Evolutionary conservation across 2,113 vertebrate species (phyloP), one percentile per base, ranked within the genome.

Genomic region (Erythrocercus mccallii): DNA sequence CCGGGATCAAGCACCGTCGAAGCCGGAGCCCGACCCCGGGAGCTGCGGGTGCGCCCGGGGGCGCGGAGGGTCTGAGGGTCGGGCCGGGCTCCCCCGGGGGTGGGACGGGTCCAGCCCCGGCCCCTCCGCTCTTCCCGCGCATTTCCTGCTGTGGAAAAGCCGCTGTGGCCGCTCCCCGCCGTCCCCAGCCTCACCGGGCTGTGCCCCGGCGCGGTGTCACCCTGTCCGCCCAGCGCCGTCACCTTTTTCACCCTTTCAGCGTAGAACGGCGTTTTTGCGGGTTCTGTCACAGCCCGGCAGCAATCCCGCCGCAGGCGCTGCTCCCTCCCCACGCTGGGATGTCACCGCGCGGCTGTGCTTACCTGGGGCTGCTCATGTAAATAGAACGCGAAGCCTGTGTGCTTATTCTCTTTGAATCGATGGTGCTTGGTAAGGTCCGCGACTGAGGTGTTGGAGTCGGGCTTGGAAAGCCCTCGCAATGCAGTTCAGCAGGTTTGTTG

Each of bases 361-460:
- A 0, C 28, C 12, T 5, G 30, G 47, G 7, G 61, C 61, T 31
- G 61, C 70, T 31, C 47, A 0, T 42, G 70, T 13, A 5, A 27
- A 10, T 1, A 1, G 17, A 22, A 1, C 47, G 23, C 2, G 40
- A 9, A 45, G 31, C 47, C n/a, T 1, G 14, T 7, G 38, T 2
- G 45, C 12, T 18, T 3, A 0, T 3, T 25, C 10, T 25, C 9
- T 37, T 14, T 8, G 27, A 28, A 12, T 73, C 12, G 2, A 0
- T 10, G 48, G 4, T 22, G 56, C 28, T n/a, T 28, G 2, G 2
- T 17, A 25, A 22, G 14, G 4, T 6, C 2, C 18, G 30, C 3
- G 2, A 6, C 15, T 6, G 2, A 31, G 47, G 53, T 15, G 30
- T 7, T 31, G 78, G 68, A 35, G 28, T 4, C 24, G 6, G 1